phyloP scores from a whole-genome alignment of 2,797 vertebrate genomes.

The Oophaga sylvatica region DNA sequence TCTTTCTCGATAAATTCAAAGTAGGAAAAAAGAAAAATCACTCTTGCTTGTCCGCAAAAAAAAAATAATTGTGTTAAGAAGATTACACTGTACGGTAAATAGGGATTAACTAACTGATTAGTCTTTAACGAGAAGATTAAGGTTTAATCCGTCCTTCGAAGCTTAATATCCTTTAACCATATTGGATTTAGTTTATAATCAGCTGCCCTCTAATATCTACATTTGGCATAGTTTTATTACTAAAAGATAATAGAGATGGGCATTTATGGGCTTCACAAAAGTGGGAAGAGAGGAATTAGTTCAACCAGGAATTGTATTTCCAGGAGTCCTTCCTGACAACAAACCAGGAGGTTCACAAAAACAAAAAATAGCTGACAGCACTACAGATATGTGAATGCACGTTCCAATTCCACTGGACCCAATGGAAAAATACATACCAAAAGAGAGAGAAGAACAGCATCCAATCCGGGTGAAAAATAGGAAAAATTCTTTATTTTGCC shows the following conservation, averaged over 20 bases:
- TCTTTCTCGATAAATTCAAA: constrained; percentile 7
- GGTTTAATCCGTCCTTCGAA: constrained; percentile 15
- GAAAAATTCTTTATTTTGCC: no score
- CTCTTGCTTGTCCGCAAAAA: constrained; percentile 19
- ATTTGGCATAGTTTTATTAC: not conserved
- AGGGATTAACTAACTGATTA: constrained; percentile 46
- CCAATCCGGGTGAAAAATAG: no score
- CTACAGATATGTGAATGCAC: no score
- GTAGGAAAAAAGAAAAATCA: not conserved
- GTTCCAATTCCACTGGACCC: no score
- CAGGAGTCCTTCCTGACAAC: no score
- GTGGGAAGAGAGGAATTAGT: no score
- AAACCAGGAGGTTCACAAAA: no score
- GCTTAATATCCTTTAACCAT: constrained; percentile 20
- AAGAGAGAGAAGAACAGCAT: no score
- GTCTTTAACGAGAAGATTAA: constrained; percentile 51
- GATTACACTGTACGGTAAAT: constrained; percentile 41
- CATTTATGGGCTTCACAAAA: not conserved
- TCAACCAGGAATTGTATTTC: no score
- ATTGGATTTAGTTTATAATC: not conserved
- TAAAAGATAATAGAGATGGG: not conserved
- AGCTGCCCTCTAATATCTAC: constrained; percentile 7
- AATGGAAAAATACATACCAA: no score
- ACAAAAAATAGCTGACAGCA: no score
- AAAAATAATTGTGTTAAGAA: constrained; percentile 40